A percentile compares a stretch with the other conserved stretches of the same genome.
These are phyloP conservation scores for Enhydra lutris DNA, from an alignment of 2,113 vertebrate species.

Conservation along the genomic window DNA sequence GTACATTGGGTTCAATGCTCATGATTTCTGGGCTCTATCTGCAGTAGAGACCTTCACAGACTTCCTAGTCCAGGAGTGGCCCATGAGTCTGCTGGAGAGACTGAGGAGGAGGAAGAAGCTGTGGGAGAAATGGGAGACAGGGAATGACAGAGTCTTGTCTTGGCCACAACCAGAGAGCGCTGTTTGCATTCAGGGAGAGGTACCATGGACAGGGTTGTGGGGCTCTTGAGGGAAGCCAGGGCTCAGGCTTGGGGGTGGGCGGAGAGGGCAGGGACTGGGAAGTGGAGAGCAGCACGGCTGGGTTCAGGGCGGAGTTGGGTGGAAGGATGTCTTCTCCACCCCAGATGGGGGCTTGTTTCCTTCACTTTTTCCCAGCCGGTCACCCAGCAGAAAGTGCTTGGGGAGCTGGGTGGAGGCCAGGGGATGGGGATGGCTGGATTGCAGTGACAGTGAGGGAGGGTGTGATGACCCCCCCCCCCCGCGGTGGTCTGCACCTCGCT, in stretches of 20 bases:
- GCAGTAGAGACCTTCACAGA: slow-evolving; percentile 12
- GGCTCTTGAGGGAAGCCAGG: neutral
- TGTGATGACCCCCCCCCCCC: neutral
- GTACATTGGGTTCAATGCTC: neutral
- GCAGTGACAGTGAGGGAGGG: neutral
- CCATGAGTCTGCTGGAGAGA: slow-evolving; percentile 13
- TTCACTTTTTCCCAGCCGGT: slow-evolving; percentile 11
- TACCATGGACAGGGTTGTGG: accelerated
- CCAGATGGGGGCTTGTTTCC: neutral
- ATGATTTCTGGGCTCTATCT: neutral
- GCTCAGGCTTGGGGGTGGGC: neutral
- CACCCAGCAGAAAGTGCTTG: slow-evolving; percentile 1
- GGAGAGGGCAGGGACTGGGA: neutral
- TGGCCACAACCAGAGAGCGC: neutral
- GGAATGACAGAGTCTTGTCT: neutral
- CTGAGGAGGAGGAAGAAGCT: neutral
- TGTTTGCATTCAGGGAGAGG: neutral
- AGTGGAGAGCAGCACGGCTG: neutral
- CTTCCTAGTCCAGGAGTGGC: neutral
- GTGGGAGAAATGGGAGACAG: neutral
- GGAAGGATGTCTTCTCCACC: neutral
- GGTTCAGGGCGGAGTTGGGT: neutral
- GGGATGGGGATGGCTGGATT: neutral
- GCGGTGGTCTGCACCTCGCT: neutral
- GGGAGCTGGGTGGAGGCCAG: neutral